These are phyloP conservation scores for Blera fallax DNA, from an alignment of 2,888 invertebrate species.

Conservation along the genomic window DNA sequence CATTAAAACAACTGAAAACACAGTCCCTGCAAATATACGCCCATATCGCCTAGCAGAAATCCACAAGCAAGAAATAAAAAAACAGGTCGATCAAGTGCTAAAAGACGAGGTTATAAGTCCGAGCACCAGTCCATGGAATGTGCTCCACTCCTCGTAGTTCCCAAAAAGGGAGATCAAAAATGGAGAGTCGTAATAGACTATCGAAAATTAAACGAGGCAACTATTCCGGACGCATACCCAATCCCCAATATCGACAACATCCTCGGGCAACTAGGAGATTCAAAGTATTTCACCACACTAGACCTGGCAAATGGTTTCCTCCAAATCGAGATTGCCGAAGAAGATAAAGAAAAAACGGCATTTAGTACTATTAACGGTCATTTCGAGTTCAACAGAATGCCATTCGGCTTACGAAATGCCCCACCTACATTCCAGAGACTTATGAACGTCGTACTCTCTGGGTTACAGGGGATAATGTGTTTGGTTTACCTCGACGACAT, in stretches of 20 bases:
- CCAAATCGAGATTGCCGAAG: too few species aligned
- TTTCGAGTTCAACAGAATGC: too few species aligned
- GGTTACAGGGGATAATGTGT: too few species aligned
- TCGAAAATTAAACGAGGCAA: conserved; percentile 69
- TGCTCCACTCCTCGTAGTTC: conserved; percentile 73
- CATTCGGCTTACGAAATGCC: too few species aligned
- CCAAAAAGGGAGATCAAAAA: conserved; percentile 74
- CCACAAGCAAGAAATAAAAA: conserved; percentile 37
- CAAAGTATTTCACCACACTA: conserved; percentile 54
- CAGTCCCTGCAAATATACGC: conserved; percentile 27
- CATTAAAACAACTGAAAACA: not conserved
- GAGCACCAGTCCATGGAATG: conserved; percentile 61
- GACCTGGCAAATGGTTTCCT: too few species aligned
- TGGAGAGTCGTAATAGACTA: conserved; percentile 74
- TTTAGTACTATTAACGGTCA: too few species aligned
- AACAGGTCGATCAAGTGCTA: conserved; percentile 61
- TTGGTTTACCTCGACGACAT: too few species aligned
- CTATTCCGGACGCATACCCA: conserved; percentile 65
- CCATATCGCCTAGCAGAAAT: conserved; percentile 27
- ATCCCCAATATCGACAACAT: conserved; percentile 67
- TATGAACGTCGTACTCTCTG: too few species aligned
- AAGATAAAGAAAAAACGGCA: too few species aligned
- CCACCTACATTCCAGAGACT: too few species aligned
- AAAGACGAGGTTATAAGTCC: conserved; percentile 10
- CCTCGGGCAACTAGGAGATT: conserved; percentile 57